These are phyloP conservation scores for Drosophila gaucha DNA, from an alignment of 2,888 invertebrate species.

Conservation along the genomic window DNA sequence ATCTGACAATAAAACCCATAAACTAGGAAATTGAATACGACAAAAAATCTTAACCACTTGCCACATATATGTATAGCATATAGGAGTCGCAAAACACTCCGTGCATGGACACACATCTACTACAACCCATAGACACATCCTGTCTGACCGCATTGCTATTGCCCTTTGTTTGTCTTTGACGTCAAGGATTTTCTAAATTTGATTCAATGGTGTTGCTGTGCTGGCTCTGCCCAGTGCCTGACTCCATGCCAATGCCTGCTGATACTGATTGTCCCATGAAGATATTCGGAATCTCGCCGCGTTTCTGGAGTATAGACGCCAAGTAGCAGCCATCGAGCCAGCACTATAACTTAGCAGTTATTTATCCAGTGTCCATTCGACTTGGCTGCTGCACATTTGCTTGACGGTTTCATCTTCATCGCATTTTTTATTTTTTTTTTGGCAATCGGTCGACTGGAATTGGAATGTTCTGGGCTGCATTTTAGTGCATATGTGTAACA, in stretches of 20 bases:
- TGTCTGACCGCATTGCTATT: conserved; percentile 39
- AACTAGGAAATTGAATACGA: conserved; percentile 74
- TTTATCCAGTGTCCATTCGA: conserved; percentile 75
- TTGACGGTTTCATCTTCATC: conserved; percentile 41
- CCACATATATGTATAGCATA: conserved; percentile 43
- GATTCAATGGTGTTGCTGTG: conserved; percentile 55
- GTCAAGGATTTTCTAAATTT: conserved; percentile 74
- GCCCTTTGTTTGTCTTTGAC: conserved; percentile 66
- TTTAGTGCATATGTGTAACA: conserved; percentile 51
- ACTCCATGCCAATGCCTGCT: conserved; percentile 33
- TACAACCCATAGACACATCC: conserved; percentile 28
- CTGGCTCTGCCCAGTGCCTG: conserved; percentile 20
- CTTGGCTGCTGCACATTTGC: conserved; percentile 64
- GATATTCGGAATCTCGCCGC: conserved; percentile 71
- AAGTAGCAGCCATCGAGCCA: conserved; percentile 51
- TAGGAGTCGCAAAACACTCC: conserved; percentile 21
- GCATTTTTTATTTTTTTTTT: conserved; percentile 56
- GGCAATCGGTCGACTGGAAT: conserved; percentile 68
- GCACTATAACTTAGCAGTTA: conserved; percentile 73
- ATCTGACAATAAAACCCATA: conserved; percentile 35
- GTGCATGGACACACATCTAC: conserved; percentile 54
- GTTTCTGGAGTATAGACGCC: conserved; percentile 26
- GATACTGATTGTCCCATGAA: conserved; percentile 74
- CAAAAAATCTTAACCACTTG: conserved; percentile 79
- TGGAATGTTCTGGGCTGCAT: conserved; percentile 71